Evolutionary conservation across 1,140 invertebrate genomes (phyloP).

Genomic region (Notospermus geniculatus): DNA sequence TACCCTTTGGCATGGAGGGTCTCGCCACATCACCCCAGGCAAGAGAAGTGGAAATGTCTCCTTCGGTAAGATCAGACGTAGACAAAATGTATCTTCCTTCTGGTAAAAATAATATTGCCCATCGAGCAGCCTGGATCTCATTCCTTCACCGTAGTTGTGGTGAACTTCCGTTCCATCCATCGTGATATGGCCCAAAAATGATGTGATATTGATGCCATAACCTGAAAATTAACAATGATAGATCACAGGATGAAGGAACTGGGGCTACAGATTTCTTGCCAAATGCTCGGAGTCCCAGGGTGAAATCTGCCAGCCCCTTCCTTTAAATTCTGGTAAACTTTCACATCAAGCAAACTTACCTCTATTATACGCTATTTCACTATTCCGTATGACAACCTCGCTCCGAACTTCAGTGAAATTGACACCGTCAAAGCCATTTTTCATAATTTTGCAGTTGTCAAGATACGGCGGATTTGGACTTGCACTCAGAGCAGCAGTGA

Average conservation of each 20-base stretch:
- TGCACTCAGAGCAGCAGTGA: conserved; percentile 81
- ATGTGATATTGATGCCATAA: conserved; percentile 86
- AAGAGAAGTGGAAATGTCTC: background rate
- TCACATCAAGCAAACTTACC: conserved; percentile 56
- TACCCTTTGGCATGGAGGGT: background rate
- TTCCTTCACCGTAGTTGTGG: conserved; percentile 81
- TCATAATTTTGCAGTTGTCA: conserved; percentile 73
- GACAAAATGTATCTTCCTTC: conserved; percentile 1
- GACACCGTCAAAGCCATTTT: conserved; percentile 87
- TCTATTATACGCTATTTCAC: conserved; percentile 78
- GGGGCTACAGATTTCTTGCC: too few species aligned
- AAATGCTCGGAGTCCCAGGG: too few species aligned
- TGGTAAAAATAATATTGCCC: background rate
- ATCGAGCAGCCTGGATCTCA: conserved; percentile 80
- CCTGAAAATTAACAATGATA: conserved; percentile 57
- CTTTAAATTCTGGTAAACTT: too few species aligned
- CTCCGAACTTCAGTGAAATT: conserved; percentile 83
- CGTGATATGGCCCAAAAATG: conserved; percentile 72
- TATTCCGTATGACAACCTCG: conserved; percentile 77
- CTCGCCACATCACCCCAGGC: background rate
- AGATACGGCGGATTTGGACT: conserved; percentile 83
- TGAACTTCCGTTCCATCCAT: conserved; percentile 64
- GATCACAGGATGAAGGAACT: background rate
- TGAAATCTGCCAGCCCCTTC: too few species aligned
- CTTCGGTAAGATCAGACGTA: background rate